A percentile compares a stretch with the other conserved stretches of the same genome.
Conservation (phyloP, 2,797 vertebrate genomes). For the Lithobates sylvaticus region DNA sequence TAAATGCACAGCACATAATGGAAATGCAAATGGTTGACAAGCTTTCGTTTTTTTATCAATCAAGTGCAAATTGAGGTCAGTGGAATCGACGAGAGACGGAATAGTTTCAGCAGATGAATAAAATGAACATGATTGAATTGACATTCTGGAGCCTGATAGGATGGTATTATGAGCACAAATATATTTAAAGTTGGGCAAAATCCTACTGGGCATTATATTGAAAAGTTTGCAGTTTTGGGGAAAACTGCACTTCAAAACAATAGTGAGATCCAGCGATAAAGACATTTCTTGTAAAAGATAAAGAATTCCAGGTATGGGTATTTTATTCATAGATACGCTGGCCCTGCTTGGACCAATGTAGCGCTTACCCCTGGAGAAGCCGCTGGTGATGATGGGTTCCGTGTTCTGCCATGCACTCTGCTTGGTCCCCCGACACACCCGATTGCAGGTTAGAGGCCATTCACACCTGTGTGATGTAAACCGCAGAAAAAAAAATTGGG, state of each 20-base stretch:
- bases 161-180: neutral
- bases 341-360: too few relatives aligned
- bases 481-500: too few relatives aligned
- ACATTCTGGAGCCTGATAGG: neutral
- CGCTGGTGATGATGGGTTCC: too few relatives aligned
- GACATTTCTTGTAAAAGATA: too few relatives aligned
- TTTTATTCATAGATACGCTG: too few relatives aligned
- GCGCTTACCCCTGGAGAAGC: too few relatives aligned
- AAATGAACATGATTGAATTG: neutral
- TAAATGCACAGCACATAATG: constrained; percentile 30
- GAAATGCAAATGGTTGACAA: constrained; percentile 16
- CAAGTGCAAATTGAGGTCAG: constrained; percentile 42
- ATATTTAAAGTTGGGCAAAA: neutral
- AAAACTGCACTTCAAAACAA: neutral
- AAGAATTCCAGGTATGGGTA: too few relatives aligned
- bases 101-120: neutral
- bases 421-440: too few relatives aligned
- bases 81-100: neutral
- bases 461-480: too few relatives aligned
- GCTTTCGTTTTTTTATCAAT: constrained; percentile 26
- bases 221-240: too few relatives aligned
- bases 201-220: neutral
- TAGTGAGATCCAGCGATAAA: neutral
- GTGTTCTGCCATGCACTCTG: too few relatives aligned
- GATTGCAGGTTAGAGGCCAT: too few relatives aligned